phyloP scores from a whole-genome alignment of 2,888 invertebrate species.

The Drosophila meridiana region DNA sequence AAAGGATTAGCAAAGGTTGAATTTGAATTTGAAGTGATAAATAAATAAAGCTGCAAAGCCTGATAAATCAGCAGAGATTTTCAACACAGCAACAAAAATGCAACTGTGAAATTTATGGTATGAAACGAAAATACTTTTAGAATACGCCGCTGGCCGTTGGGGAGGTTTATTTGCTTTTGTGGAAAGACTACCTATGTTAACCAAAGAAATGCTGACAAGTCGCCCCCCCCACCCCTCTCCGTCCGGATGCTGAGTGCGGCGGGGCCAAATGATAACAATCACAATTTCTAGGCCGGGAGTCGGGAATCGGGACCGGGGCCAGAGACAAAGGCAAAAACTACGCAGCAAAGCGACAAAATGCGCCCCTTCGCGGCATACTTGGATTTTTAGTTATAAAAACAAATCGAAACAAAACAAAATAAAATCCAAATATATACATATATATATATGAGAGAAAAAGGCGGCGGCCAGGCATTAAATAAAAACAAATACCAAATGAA shows the following conservation, averaged over 20 bases:
- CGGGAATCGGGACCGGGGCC: not conserved
- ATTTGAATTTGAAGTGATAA: not conserved
- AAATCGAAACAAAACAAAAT: slow-evolving; percentile 30
- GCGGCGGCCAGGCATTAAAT: slow-evolving; percentile 46
- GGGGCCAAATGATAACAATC: slow-evolving; percentile 35
- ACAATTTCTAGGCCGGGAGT: slow-evolving; percentile 13
- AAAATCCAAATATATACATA: not conserved
- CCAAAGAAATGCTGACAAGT: slow-evolving; percentile 22
- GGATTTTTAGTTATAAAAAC: slow-evolving; percentile 30
- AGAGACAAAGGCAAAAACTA: slow-evolving; percentile 7
- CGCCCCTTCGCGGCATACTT: slow-evolving; percentile 17
- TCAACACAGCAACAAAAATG: not conserved
- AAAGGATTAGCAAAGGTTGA: not conserved
- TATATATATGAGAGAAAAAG: slow-evolving; percentile 2
- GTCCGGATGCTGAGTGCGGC: slow-evolving; percentile 17
- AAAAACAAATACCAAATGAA: slow-evolving; percentile 52
- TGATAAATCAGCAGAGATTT: not conserved
- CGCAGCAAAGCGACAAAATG: slow-evolving; percentile 20
- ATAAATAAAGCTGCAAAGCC: not conserved
- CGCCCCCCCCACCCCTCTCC: not conserved
- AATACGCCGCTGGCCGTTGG: not conserved
- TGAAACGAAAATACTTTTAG: slow-evolving; percentile 2
- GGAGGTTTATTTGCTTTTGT: slow-evolving; percentile 11
- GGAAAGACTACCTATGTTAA: not conserved
- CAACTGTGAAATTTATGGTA: slow-evolving; percentile 1